Percentiles rank a stretch among this genome's conserved stretches.
phyloP scores from a whole-genome alignment of 2,113 vertebrate genomes.

The Pyxicephalus adspersus region DNA sequence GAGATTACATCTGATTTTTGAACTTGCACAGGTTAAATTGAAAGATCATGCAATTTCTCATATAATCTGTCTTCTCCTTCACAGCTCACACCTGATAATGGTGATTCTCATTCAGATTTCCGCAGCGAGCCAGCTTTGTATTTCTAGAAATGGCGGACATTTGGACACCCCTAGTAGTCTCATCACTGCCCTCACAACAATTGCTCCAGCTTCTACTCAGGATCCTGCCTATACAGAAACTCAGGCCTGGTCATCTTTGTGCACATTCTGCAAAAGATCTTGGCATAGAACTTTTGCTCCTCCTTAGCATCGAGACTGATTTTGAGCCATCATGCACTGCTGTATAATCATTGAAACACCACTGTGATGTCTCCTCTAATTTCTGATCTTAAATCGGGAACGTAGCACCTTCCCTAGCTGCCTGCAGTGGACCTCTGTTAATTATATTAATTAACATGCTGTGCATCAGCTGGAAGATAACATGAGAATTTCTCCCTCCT shows the following conservation, averaged over 20 bases:
- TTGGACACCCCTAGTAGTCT: not conserved
- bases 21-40: too few relatives aligned
- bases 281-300: not conserved
- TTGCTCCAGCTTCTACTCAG: not conserved
- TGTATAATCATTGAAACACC: too few relatives aligned
- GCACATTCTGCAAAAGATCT: slow-evolving; percentile 1
- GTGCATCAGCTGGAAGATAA: not conserved
- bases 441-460: slow-evolving; percentile 49
- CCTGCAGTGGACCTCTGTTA: slow-evolving; percentile 1
- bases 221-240: not conserved
- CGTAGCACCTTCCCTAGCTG: not conserved
- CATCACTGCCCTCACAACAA: slow-evolving; percentile 31
- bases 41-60: not conserved
- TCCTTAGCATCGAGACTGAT: too few relatives aligned
- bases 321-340: too few relatives aligned
- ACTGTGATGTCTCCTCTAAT: too few relatives aligned
- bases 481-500: not conserved
- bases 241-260: not conserved
- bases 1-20: too few relatives aligned
- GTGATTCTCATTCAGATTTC: slow-evolving; percentile 86
- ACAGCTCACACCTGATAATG: slow-evolving; percentile 90
- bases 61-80: slow-evolving; percentile 14
- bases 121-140: slow-evolving; percentile 95
- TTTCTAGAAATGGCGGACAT: slow-evolving; percentile 73
- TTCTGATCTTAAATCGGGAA: not conserved